Evolutionary conservation across 2,888 invertebrate genomes (phyloP), one percentile per base, ranked within the genome.

Genomic region (Drosophila siamana): DNA sequence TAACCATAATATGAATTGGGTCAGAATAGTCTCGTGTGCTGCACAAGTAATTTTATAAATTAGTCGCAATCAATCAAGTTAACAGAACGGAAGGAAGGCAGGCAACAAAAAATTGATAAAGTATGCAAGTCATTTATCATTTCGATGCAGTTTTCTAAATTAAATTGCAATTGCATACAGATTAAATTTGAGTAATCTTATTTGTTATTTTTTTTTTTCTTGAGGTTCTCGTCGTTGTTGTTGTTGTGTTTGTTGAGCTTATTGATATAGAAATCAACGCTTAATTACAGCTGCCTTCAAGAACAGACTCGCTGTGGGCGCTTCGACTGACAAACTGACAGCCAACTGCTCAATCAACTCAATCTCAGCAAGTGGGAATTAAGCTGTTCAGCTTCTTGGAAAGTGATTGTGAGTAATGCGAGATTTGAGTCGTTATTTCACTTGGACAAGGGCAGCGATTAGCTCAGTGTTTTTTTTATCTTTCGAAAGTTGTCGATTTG

Each of bases 31-130:
- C 26, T 7, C 7, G 28, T 2, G 28, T 28, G 6, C 3, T 5
- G 50, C 51, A 24, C 62, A 56, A 13, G 15, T 22, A 52, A 54
- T 67, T 60, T 67, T 59, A 64, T 40, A 73, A 75, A 73, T 68
- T 47, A 38, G n/a, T 19, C 22, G 11, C 36, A 57, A 78, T 75
- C 68, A 68, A 61, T 75, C 63, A 64, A 33, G 24, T 41, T 41
- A 47, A 16, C 24, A 28, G n/a, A n/a, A n/a, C 19, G 19, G 47
- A 52, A 16, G 28, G 16, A 2, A 48, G 16, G 7, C 11, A 15
- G 36, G 26, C 26, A 11, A 48, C 19, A 44, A 51, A 6, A 4
- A 28, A 8, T 33, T 15, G 7, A 33, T 24, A 16, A 9, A 5
- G 15, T 36, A 6, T 52, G 15, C 4, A 26, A 36, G 4, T 6